Evolutionary conservation across 1,140 invertebrate species (phyloP), one percentile per base, ranked within the genome.

Genomic region (Ceratina australensis): DNA sequence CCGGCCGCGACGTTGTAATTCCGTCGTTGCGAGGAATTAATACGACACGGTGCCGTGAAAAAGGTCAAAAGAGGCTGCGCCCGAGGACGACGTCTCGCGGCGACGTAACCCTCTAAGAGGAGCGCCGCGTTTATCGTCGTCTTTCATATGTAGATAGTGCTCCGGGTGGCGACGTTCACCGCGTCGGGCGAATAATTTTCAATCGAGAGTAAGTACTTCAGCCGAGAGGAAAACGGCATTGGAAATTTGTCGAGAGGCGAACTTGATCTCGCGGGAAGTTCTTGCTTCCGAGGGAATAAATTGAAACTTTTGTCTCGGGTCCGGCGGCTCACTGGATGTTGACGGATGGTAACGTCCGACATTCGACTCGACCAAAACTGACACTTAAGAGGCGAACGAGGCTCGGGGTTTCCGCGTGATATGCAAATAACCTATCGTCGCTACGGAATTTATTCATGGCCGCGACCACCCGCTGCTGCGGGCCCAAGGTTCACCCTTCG

Each of bases 361-460:
- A 33, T 63, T 78, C 59, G 60, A 57, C 60, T 24, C 33, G 18
- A 18, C 74, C 59, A 56, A 72, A 42, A 8, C 33, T 42, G 33
- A 42, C 33, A 10, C 10, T 42, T n/a, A n/a, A 10, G 75, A 59
- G 66, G 63, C 77, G 42, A n/a, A 42, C 54, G 59, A 71, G 66
- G 63, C 68, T 57, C 56, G 59, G 59, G 24, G 33, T 10, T 42
- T 42, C 33, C 60, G 52, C 49, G 86, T 80, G 84, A 90, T 90
- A 90, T 91, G 89, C 82, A 90, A 91, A 91, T 91, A 73, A 78
- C 72, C 63, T 82, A 81, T 84, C 83, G 60, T 64, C 83, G 80
- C 56, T 63, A 28, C 66, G 79, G 88, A 88, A 90, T 90, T 89
- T 91, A 90, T 91, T 91, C 89, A 91, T 91, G 87, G 85, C 78